Evolutionary conservation across 1,140 invertebrate genomes (phyloP).

Genomic region (Drosophila rufa): DNA sequence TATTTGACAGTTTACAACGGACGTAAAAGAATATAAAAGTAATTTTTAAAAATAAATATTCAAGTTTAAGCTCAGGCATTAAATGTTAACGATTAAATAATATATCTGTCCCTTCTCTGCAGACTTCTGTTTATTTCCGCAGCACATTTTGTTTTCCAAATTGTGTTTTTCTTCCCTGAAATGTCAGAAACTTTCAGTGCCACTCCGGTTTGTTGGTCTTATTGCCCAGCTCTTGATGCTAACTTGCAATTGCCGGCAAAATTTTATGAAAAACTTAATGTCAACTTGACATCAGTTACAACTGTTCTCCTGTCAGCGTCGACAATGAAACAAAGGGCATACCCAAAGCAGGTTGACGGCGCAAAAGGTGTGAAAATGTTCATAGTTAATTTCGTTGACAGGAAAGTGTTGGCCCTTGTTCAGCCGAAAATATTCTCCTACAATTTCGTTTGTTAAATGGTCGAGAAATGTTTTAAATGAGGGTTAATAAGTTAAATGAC

Average conservation of each 20-base stretch:
- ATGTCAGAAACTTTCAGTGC: slow-evolving; percentile 37
- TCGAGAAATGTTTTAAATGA: slow-evolving; percentile 21
- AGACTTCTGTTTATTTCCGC: background rate
- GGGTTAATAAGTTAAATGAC: slow-evolving; percentile 28
- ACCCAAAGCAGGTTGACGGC: slow-evolving; percentile 6
- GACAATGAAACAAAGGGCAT: slow-evolving; percentile 11
- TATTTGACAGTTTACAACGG: background rate
- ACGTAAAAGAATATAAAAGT: too few relatives aligned
- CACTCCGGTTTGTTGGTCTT: slow-evolving; percentile 16
- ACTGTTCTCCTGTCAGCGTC: slow-evolving; percentile 48
- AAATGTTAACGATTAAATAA: background rate
- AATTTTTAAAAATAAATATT: background rate
- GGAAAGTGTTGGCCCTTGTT: slow-evolving; percentile 1
- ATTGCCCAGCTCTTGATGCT: slow-evolving; percentile 2
- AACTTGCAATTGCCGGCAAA: slow-evolving; percentile 16
- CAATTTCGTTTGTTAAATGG: slow-evolving; percentile 9
- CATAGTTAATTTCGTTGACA: slow-evolving; percentile 22
- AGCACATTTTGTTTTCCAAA: slow-evolving; percentile 14
- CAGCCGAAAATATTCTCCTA: background rate
- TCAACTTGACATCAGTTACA: slow-evolving; percentile 60
- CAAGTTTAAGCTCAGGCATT: background rate
- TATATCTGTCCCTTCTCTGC: background rate
- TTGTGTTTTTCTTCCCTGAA: slow-evolving; percentile 10
- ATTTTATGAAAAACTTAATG: slow-evolving; percentile 60
- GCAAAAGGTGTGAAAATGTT: slow-evolving; percentile 36